Percentiles rank a stretch among this genome's conserved stretches.
Evolutionary conservation across 2,113 vertebrate species (phyloP).

Genomic region (Tretioscincus oriximinensis): DNA sequence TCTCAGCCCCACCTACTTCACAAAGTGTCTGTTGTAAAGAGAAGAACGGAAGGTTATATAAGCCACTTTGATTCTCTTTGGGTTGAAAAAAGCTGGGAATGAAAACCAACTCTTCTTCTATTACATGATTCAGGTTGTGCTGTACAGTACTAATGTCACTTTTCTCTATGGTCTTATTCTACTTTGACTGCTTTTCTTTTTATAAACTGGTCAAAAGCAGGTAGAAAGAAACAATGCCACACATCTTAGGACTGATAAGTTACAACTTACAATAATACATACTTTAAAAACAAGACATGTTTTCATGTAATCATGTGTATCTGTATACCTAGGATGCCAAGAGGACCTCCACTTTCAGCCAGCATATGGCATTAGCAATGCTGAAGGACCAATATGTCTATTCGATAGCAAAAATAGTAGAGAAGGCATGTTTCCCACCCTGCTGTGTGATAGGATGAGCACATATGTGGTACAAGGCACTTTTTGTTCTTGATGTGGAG

Average conservation of each 20-base stretch:
- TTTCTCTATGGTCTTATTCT: background rate
- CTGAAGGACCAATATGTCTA: conserved; percentile 4
- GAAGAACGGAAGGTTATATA: too few relatives aligned
- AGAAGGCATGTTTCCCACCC: background rate
- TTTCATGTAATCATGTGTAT: background rate
- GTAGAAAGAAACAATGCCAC: background rate
- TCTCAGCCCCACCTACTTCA: too few relatives aligned
- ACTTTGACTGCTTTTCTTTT: background rate
- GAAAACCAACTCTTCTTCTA: too few relatives aligned
- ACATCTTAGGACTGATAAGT: background rate
- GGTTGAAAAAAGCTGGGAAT: too few relatives aligned
- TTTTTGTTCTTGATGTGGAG: conserved; percentile 42
- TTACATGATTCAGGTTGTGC: background rate
- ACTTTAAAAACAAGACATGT: background rate
- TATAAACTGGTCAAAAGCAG: background rate
- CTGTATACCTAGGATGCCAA: background rate
- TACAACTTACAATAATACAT: background rate
- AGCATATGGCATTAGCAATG: background rate
- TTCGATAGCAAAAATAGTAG: conserved; percentile 8
- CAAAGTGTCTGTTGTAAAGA: too few relatives aligned
- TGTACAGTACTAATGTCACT: background rate
- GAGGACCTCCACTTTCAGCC: background rate
- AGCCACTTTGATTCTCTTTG: too few relatives aligned
- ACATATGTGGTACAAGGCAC: conserved; percentile 44
- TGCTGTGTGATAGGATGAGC: background rate